Conservation (phyloP, 1,140 invertebrate genomes). For the Eupristina koningsbergeri region DNA sequence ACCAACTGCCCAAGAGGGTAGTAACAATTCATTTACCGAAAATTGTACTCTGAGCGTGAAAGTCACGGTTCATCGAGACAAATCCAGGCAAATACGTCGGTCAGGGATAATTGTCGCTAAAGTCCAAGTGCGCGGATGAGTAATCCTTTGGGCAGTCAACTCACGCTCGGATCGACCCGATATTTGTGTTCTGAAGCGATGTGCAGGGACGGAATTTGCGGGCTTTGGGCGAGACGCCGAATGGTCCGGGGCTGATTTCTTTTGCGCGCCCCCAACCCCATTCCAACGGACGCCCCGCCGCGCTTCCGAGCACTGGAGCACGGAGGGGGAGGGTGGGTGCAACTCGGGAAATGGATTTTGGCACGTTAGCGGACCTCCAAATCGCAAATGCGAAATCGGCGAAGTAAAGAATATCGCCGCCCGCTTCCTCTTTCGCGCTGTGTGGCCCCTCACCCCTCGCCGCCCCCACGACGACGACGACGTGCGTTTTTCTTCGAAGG, state of each 20-base stretch:
- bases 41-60: neutral
- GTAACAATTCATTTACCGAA: neutral
- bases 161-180: slow-evolving; percentile 50
- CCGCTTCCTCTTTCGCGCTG: neutral
- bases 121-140: neutral
- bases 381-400: slow-evolving; percentile 41
- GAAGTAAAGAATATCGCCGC: slow-evolving; percentile 17
- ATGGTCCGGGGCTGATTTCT: slow-evolving; percentile 50
- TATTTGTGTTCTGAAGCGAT: slow-evolving; percentile 52
- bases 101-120: too few species aligned
- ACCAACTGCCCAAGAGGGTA: too few species aligned
- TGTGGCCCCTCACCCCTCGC: neutral
- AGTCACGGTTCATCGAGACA: neutral
- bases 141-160: neutral
- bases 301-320: slow-evolving; percentile 52
- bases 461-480: neutral
- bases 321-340: slow-evolving; percentile 40
- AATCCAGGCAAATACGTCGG: too few species aligned
- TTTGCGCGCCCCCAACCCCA: slow-evolving; percentile 45
- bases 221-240: neutral
- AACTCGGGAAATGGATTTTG: slow-evolving; percentile 31
- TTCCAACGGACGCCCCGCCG: neutral
- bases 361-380: neutral
- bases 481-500: neutral
- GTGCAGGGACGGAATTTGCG: slow-evolving; percentile 47